Base-by-base conservation (phyloP, 2,113 vertebrate species). In the Talpa occidentalis region DNA sequence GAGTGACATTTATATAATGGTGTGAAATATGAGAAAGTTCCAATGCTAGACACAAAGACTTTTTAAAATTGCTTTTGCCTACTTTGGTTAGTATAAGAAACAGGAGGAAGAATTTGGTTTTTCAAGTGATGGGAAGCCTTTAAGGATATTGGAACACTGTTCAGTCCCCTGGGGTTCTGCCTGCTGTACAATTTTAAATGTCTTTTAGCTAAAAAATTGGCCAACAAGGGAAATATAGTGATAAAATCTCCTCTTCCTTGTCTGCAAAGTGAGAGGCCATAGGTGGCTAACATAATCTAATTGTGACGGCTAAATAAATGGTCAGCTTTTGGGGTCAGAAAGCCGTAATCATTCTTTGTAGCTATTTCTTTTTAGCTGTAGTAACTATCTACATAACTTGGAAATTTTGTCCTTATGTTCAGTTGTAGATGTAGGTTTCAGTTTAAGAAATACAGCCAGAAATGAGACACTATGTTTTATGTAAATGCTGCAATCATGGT, bases 31-130 rank as follows among this genome's bases (percentile, higher is more conserved):
- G 97, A 97, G 97, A 97, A 97, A 97, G 95, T 96, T 97, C 97
- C 97, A 97, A 97, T 97, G 97, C 97, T 97, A 97, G 97, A 97
- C 97, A 97, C 97, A 97, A 97, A 97, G 97, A 97, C 96, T 97
- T 97, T 97, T 97, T 54, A 95, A 97, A 97, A 97, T 96, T 97
- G 97, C 97, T 97, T 97, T 97, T 97, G 97, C 97, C 97, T 97
- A 97, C 97, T 97, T 95, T 96, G 94, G 97, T 97, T 97, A 94
- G 97, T 97, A 97, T 97, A 97, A 97, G 95, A 96, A 97, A 95
- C 97, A 96, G 97, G 97, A 97, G 97, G 94, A 91, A 97, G 85
- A 97, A 96, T 97, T 97, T 97, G 97, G 96, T 97, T 97, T 97
- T 97, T 97, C 94, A 97, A 97, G 95, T 94, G 92, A 97, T 96